Evolutionary conservation across 2,113 vertebrate genomes (phyloP), one percentile per base, ranked within the genome.

Genomic region (Trematomus loennbergii): DNA sequence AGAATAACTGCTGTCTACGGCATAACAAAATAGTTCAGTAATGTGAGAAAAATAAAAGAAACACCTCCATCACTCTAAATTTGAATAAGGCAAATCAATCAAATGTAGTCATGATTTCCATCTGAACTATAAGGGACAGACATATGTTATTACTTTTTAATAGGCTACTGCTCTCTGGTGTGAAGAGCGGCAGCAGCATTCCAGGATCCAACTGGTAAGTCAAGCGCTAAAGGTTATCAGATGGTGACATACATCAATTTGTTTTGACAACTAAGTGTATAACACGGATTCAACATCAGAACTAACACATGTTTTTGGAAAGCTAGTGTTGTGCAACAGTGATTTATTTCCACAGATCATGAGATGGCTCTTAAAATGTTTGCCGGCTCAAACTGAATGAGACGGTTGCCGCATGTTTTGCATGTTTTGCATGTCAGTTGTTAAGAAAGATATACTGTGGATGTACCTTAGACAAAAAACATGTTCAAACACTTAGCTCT

Each of bases 91-190:
- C 18, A 29, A n/a, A 11, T 65, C 22, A 55, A 33, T 49, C n/a
- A 43, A 69, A 72, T 50, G 15, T 7, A 46, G 12, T 20, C 2
- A 53, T 71, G 3, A 40, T 36, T 62, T 29, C 12, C 5, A 53
- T 12, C 17, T 55, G 2, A 45, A 81, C 36, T 10, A n/a, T n/a
- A 3, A 13, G 17, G 5, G 12, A 61, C 74, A 58, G 15, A 55
- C 46, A 45, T 40, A 0, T 25, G 9, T 6, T 40, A 29, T 36
- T 16, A 43, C 81, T 78, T 61, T 71, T 78, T 71, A 73, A 90
- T 71, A 79, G 60, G 15, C 69, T 79, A 88, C 88, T 87, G 89
- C 88, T 9, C 87, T 84, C 91, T 88, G 60, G 79, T 91, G 90
- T 74, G 61, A 80, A 67, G n/a, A 62, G 25, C 7, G 15, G 82